Conservation (phyloP, 2,113 vertebrate genomes). For the Carassius auratus region DNA sequence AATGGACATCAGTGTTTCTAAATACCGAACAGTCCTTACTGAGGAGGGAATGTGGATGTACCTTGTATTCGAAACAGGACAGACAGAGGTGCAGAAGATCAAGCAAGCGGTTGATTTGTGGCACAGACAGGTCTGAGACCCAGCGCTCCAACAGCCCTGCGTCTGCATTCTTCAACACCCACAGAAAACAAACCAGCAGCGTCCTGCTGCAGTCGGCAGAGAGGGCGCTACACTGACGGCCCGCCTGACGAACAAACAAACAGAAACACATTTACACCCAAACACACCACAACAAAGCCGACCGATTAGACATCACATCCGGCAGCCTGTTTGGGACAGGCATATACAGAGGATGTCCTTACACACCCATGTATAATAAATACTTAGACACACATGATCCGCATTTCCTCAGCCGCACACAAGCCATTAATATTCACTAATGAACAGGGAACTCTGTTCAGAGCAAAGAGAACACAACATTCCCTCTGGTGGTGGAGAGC, state of each 20-base stretch:
- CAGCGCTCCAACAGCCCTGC: conserved; percentile 82
- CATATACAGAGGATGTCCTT: conserved; percentile 46
- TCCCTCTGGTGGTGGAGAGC: conserved; percentile 59
- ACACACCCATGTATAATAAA: conserved; percentile 33
- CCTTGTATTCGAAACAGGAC: conserved; percentile 93
- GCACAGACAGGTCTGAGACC: conserved; percentile 83
- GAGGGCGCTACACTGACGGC: conserved; percentile 78
- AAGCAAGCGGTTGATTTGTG: conserved; percentile 85
- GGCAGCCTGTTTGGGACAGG: not conserved
- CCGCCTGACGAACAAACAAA: conserved; percentile 68
- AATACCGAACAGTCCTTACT: not conserved
- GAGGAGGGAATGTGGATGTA: conserved; percentile 55
- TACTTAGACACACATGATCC: not conserved
- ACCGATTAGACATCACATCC: conserved; percentile 24
- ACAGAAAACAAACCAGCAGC: conserved; percentile 86
- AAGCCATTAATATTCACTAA: conserved; percentile 23
- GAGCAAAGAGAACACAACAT: not conserved
- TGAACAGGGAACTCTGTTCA: not conserved
- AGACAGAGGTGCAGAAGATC: conserved; percentile 86
- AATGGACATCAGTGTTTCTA: not conserved
- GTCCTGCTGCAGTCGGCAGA: conserved; percentile 86
- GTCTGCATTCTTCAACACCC: conserved; percentile 90
- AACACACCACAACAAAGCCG: not conserved
- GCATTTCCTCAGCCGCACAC: conserved; percentile 8
- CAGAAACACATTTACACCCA: conserved; percentile 53